phyloP scores from a whole-genome alignment of 2,113 vertebrate species.

The Craseonycteris thonglongyai region DNA sequence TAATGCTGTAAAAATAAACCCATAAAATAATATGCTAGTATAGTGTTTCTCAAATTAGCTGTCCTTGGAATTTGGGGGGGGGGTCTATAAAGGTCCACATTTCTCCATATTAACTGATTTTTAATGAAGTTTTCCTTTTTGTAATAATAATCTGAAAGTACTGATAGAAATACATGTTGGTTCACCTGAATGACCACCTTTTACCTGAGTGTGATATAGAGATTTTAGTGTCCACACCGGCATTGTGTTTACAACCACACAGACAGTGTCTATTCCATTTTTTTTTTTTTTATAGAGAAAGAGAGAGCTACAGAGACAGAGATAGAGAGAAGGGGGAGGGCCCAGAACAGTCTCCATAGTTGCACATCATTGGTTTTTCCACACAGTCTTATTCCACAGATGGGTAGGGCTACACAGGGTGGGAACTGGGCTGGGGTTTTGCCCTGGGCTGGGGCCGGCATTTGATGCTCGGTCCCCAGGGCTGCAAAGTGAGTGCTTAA shows the following conservation, averaged over 20 bases:
- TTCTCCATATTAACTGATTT: not conserved
- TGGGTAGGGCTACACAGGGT: no score
- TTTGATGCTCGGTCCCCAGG: no score
- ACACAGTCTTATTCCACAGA: no score
- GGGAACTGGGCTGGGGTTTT: no score
- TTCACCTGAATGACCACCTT: not conserved
- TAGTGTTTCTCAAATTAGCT: not conserved
- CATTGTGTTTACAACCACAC: not conserved
- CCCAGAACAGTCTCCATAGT: no score
- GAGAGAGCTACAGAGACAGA: no score
- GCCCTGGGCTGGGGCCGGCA: no score
- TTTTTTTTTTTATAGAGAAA: no score
- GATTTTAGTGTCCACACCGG: not conserved
- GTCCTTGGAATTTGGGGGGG: not conserved
- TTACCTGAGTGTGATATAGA: not conserved
- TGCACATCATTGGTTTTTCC: no score
- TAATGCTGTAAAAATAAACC: not conserved
- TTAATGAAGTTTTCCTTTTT: not conserved
- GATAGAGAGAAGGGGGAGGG: no score
- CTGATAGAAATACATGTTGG: not conserved
- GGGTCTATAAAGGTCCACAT: not conserved
- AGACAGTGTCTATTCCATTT: no score
- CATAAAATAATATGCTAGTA: not conserved
- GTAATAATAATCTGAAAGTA: not conserved
- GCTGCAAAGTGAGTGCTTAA: no score